phyloP scores from a whole-genome alignment of 2,113 vertebrate genomes.

The Actenoides hombroni region DNA sequence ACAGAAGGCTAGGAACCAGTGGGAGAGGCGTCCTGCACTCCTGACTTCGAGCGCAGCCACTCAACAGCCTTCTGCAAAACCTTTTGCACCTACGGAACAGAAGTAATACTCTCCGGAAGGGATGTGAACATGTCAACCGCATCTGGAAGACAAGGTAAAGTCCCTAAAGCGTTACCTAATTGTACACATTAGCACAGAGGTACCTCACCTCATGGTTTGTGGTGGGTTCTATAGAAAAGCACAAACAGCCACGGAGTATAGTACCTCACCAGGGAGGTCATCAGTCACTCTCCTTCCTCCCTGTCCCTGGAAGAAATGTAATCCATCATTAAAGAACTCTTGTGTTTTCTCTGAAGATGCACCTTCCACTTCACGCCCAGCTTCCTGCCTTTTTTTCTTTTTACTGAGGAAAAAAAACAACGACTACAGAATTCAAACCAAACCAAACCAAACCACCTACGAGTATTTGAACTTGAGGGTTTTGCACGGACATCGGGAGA shows the following conservation, averaged over 20 bases:
- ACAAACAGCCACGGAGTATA: fast-evolving
- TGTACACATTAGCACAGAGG: background rate
- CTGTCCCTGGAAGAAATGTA: background rate
- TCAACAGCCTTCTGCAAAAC: background rate
- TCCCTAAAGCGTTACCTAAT: background rate
- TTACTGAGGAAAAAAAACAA: too few relatives aligned
- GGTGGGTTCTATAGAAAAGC: background rate
- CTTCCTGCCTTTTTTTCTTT: background rate
- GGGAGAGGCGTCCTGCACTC: background rate
- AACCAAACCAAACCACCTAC: too few relatives aligned
- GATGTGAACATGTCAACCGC: background rate
- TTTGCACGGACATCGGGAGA: fast-evolving
- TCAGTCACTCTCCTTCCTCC: background rate
- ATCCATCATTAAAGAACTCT: background rate
- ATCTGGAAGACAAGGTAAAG: background rate
- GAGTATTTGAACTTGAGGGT: too few relatives aligned
- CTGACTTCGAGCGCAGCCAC: background rate
- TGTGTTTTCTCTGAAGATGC: background rate
- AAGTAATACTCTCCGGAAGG: background rate
- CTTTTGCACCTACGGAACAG: background rate
- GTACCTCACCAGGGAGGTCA: background rate
- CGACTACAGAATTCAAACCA: background rate
- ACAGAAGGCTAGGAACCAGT: background rate
- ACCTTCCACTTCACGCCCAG: background rate
- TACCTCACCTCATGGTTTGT: fast-evolving